Base-by-base conservation (phyloP, 1,140 invertebrate genomes). In the Drosophila baimaii region DNA sequence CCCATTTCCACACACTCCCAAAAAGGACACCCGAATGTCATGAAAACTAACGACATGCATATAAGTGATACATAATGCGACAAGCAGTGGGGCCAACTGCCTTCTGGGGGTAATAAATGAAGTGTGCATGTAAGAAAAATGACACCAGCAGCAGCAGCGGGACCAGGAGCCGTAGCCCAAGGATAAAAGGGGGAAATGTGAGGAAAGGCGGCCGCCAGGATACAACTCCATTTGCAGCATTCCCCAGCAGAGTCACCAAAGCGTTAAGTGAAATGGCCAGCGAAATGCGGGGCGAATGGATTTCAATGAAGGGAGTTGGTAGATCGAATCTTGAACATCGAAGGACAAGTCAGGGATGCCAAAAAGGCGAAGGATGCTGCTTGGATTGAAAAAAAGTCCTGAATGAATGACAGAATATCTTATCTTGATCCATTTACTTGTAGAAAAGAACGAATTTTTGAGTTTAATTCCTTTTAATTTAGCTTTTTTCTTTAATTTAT, bases 11-110 rank as follows among this genome's bases (percentile, higher is more conserved):
- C 33, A n/a, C 66, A 49, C 44, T 47, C 9, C 77, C 66, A 44
- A 63, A 65, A 51, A 51, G 29, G 13, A 56, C 63, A 43, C 61
- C 63, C 64, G 78, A 76, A 68, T 79, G 83, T 73, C 84, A 79
- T 86, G 82, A 86, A 70, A 86, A 86, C 82, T 86, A 86, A 86
- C 82, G 82, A 88, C 83, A 86, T 88, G 82, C 82, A 86, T 82
- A 82, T 82, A 79, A 79, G 78, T 85, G 82, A 86, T 85, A 84
- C 58, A 80, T 77, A 85, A 85, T 81, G 70, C 65, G 68, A 77
- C 58, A 12, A 23, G 25, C 21, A 25, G 37, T 19, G 10, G 19
- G 54, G 37, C 43, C 21, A 47, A 63, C 37, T 76, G 54, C 63
- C 74, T 62, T 61, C 56, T 55, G 74, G 74, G 74, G 51, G 82